Evolutionary conservation across 2,888 invertebrate species (phyloP), one percentile per base, ranked within the genome.

Genomic region (Coenonympha glycerion): DNA sequence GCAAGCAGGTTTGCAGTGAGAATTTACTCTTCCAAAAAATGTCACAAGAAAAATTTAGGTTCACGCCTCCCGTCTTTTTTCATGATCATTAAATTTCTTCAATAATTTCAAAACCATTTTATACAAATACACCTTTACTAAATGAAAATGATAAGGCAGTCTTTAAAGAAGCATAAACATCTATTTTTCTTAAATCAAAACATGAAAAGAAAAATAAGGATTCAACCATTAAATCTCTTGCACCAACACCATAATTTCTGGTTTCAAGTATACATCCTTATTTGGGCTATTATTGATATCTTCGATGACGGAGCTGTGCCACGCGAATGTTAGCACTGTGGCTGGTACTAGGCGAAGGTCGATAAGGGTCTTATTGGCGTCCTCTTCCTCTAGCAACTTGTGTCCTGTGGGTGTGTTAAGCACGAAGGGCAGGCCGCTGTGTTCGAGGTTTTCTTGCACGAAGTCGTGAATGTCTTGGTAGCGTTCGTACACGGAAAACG

Each of bases 321-420:
- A 92, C 26, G 90, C 89, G 77, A 97, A 95, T 53, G 91, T 91
- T 46, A 98, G 85, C 64, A 96, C 88, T 33, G 92, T 91, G 3
- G 96, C 94, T 31, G 97, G 97, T 60, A 95, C 93, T 55, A 98
- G 85, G 62, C 92, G 89, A 42, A 93, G 87, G 67, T 97, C 94
- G 0, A 91, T 89, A 66, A 98, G 88, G 34, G 92, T 92, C 64
- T 91, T 91, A 31, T 92, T 91, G 30, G 89, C 88, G 60, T 93
- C 93, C 16, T 89, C 89, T 3, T 93, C 91, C 28, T 87, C 74
- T 3, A 71, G 64, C 13, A 93, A 76, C 61, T 90, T 92, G 52
- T 90, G 89, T 0, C 94, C 93, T 2, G 91, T 91, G 0, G 92
- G 90, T 0, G 90, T 88, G 49, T 88, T 88, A n/a, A 96, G 83